phyloP scores from a whole-genome alignment of 1,140 invertebrate species.

The Leptestheria dahalacensis region DNA sequence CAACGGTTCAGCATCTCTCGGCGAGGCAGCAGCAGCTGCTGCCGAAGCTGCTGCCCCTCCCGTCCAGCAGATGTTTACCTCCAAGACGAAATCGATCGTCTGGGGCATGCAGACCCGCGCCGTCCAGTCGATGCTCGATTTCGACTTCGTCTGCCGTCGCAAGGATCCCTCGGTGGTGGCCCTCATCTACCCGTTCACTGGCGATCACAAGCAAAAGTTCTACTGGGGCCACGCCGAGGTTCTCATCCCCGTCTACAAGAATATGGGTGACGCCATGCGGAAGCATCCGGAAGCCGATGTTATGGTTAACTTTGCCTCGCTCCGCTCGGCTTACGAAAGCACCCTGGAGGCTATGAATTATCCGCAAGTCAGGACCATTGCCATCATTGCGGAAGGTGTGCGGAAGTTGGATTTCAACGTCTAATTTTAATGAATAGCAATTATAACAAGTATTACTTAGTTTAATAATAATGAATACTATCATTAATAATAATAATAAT shows the following conservation, averaged over 20 bases:
- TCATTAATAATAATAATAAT: neutral
- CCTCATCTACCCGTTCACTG: constrained; percentile 96
- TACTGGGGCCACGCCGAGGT: constrained; percentile 99
- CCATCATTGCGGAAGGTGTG: constrained; percentile 87
- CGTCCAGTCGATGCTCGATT: constrained; percentile 96
- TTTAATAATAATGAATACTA: neutral
- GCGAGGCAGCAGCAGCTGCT: neutral
- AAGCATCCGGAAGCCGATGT: constrained; percentile 92
- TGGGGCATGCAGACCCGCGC: constrained; percentile 99
- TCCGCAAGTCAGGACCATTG: constrained; percentile 87
- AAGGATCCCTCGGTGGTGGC: constrained; percentile 77
- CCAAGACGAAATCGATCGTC: constrained; percentile 81
- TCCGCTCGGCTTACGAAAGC: constrained; percentile 93
- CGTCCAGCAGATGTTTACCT: constrained; percentile 50
- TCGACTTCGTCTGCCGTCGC: constrained; percentile 94
- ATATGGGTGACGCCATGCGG: constrained; percentile 89
- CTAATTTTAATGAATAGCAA: constrained; percentile 79
- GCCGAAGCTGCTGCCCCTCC: constrained; percentile 5
- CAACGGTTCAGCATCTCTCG: neutral
- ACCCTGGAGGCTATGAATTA: constrained; percentile 85
- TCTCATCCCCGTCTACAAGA: constrained; percentile 88
- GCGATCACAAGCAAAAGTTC: constrained; percentile 98
- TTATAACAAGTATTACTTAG: constrained; percentile 30
- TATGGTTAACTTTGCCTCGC: constrained; percentile 95
- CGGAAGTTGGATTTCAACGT: constrained; percentile 58